phyloP scores from a whole-genome alignment of 2,888 invertebrate species.

The Calliscelio sp. region DNA sequence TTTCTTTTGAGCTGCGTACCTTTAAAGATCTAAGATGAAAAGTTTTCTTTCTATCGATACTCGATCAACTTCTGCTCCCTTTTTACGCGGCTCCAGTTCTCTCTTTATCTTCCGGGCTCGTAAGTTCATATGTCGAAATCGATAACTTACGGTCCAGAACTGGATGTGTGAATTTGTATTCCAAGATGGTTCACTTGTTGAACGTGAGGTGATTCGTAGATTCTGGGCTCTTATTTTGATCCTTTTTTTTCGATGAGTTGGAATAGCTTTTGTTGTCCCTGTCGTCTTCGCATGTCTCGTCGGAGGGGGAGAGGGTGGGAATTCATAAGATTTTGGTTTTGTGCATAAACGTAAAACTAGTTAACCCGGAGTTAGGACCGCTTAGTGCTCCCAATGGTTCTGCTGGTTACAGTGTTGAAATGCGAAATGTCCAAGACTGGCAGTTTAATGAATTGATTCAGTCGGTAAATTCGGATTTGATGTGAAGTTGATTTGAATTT shows the following conservation, averaged over 20 bases:
- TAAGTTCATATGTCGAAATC: conserved; percentile 72
- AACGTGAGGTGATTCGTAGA: conserved; percentile 72
- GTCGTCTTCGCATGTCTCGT: no score
- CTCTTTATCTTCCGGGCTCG: conserved; percentile 50
- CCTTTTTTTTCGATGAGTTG: conserved; percentile 36
- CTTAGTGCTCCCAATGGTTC: no score
- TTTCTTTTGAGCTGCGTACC: no score
- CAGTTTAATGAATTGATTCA: conserved; percentile 45
- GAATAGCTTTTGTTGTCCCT: conserved; percentile 55
- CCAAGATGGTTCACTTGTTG: conserved; percentile 72
- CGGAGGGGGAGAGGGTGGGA: no score
- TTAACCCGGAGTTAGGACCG: no score
- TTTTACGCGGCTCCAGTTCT: conserved; percentile 41
- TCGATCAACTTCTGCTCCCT: conserved; percentile 55
- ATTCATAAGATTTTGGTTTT: no score
- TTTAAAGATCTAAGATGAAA: conserved; percentile 47
- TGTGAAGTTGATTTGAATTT: conserved; percentile 62
- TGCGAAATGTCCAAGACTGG: conserved; percentile 30
- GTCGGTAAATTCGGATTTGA: conserved; percentile 42
- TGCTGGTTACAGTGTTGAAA: no score
- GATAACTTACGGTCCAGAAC: conserved; percentile 70
- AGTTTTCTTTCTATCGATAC: conserved; percentile 54
- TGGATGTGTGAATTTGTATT: conserved; percentile 73
- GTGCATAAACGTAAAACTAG: no score
- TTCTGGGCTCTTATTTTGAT: conserved; percentile 55